These are phyloP conservation scores for Pelagia noctiluca DNA, from an alignment of 30 jellyfish, hydroid and myxozoan genomes.

Conservation along the genomic window DNA sequence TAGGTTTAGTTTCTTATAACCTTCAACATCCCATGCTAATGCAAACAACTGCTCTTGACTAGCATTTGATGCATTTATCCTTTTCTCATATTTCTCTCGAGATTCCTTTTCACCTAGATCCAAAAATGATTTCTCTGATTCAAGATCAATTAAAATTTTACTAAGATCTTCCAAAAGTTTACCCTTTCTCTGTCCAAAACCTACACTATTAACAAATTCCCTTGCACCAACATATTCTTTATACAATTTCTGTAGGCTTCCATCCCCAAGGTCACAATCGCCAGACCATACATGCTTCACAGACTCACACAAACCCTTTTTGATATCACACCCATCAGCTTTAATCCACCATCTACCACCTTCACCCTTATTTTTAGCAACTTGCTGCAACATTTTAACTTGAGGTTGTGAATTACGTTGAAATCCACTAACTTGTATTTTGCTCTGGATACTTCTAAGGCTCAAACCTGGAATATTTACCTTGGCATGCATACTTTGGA, in stretches of 20 bases:
- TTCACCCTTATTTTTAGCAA: not conserved
- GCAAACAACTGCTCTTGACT: not conserved
- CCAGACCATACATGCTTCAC: not conserved
- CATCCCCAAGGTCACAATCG: not conserved
- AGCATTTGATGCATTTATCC: not conserved
- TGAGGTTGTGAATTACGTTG: not conserved
- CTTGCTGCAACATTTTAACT: not conserved
- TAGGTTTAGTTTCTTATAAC: not conserved
- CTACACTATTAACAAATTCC: not conserved
- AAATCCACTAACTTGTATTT: not conserved
- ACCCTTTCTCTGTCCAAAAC: not conserved
- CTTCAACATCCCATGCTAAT: not conserved
- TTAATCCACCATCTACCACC: not conserved
- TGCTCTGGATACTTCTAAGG: not conserved
- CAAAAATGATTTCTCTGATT: not conserved
- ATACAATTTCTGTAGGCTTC: not conserved
- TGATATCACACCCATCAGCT: conserved; percentile 1
- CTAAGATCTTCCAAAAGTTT: not conserved
- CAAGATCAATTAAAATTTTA: not conserved
- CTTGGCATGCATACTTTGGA: not conserved
- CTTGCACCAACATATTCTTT: not conserved
- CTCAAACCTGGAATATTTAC: not conserved
- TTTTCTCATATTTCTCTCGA: not conserved
- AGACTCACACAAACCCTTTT: not conserved
- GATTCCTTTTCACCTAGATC: not conserved